Conservation (phyloP, 2,888 invertebrate genomes). For the Mesorhabditis spiculigera region DNA sequence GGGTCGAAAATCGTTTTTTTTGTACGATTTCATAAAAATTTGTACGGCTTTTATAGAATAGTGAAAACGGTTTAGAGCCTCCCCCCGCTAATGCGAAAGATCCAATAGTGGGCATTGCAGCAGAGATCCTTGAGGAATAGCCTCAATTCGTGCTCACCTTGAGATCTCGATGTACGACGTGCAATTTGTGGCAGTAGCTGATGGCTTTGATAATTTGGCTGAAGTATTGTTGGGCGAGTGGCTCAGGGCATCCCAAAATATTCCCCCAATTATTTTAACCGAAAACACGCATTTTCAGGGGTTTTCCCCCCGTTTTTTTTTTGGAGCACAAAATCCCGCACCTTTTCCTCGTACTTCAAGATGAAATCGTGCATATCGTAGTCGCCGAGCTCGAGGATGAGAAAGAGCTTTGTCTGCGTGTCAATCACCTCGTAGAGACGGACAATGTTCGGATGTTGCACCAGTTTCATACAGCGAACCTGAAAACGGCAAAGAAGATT, state of each 20-base stretch:
- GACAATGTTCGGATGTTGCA: slow-evolving; percentile 98
- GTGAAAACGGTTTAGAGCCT: too few relatives aligned
- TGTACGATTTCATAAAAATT: too few relatives aligned
- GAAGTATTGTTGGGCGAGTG: slow-evolving; percentile 76
- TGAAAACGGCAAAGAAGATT: slow-evolving; percentile 55
- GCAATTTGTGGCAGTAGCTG: slow-evolving; percentile 88
- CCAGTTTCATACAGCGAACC: slow-evolving; percentile 94
- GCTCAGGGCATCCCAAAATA: slow-evolving; percentile 68
- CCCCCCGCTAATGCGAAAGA: too few relatives aligned
- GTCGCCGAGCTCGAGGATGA: slow-evolving; percentile 91
- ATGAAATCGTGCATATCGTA: slow-evolving; percentile 98
- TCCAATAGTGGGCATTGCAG: too few relatives aligned
- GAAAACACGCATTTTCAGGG: not conserved
- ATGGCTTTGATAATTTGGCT: slow-evolving; percentile 93
- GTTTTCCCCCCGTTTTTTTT: too few relatives aligned
- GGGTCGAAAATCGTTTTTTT: too few relatives aligned
- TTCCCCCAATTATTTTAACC: not conserved
- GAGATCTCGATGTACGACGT: slow-evolving; percentile 84
- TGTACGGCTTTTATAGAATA: too few relatives aligned
- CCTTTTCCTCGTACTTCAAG: slow-evolving; percentile 76
- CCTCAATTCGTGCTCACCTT: slow-evolving; percentile 64
- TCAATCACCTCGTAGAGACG: slow-evolving; percentile 91
- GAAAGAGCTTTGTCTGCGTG: slow-evolving; percentile 82
- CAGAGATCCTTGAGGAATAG: too few relatives aligned
- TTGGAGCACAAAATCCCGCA: too few relatives aligned